phyloP scores from a whole-genome alignment of 2,113 vertebrate species.

The Forbesichthys papilliferus region DNA sequence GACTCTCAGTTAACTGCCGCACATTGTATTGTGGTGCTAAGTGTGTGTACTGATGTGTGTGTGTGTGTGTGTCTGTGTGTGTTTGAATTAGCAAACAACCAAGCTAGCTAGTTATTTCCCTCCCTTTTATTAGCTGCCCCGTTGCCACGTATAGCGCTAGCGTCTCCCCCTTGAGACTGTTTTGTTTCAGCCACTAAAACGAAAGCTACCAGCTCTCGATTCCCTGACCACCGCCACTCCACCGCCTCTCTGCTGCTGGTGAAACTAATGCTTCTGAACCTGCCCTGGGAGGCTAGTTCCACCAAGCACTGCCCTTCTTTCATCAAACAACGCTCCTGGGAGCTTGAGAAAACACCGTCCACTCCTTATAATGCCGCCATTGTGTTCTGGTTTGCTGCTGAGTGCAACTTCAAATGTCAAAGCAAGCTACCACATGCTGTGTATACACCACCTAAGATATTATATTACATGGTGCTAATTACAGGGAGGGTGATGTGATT shows the following conservation, averaged over 20 bases:
- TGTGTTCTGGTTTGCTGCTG: conserved; percentile 6
- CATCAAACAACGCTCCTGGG: conserved; percentile 38
- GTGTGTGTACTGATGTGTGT: background rate
- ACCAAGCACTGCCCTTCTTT: conserved; percentile 40
- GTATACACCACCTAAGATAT: background rate
- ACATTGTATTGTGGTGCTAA: too few species aligned
- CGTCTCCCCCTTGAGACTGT: conserved; percentile 27
- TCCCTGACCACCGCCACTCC: conserved; percentile 2
- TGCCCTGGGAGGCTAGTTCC: conserved; percentile 39
- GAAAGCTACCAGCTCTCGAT: conserved; percentile 37
- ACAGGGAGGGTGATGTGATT: too few species aligned
- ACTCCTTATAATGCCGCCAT: conserved; percentile 7
- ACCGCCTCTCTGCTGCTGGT: conserved; percentile 12
- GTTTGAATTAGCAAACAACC: conserved; percentile 12
- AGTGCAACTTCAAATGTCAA: conserved; percentile 4
- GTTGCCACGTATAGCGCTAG: conserved; percentile 33
- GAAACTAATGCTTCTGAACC: conserved; percentile 47
- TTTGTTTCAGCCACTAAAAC: conserved; percentile 31
- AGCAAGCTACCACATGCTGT: background rate
- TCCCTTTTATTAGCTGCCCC: conserved; percentile 35
- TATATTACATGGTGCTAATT: too few species aligned
- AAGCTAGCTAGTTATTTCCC: conserved; percentile 19
- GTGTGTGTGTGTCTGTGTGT: background rate
- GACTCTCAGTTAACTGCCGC: too few species aligned
- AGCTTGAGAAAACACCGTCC: conserved; percentile 18